These are phyloP conservation scores for Vanacampus margaritifer DNA, from an alignment of 2,113 vertebrate genomes.

Conservation along the genomic window DNA sequence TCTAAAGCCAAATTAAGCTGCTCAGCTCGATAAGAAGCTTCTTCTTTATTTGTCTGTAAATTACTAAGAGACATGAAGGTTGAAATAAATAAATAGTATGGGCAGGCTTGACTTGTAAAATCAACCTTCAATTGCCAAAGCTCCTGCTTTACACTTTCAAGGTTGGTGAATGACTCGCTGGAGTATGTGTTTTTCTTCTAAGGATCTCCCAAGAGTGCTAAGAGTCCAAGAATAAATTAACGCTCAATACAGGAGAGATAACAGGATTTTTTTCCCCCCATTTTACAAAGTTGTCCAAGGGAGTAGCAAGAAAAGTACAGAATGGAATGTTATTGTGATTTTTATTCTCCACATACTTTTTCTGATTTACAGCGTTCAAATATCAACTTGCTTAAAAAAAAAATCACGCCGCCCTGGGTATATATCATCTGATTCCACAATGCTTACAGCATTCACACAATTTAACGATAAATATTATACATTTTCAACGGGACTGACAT, in stretches of 20 bases:
- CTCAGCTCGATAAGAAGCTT: slow-evolving; percentile 17
- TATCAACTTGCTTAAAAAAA: too few species aligned
- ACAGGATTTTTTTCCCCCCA: slow-evolving; percentile 10
- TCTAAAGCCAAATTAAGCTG: slow-evolving; percentile 6
- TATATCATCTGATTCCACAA: too few species aligned
- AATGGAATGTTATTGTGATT: slow-evolving; percentile 9
- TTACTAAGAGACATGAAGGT: slow-evolving; percentile 38
- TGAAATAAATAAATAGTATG: slow-evolving; percentile 39
- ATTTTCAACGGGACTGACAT: too few species aligned
- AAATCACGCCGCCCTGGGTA: too few species aligned
- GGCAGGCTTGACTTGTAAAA: slow-evolving; percentile 40
- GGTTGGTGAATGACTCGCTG: slow-evolving; percentile 25
- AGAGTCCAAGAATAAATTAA: slow-evolving; percentile 4
- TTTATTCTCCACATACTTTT: too few species aligned
- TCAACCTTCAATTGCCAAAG: slow-evolving; percentile 53
- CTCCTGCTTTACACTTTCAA: slow-evolving; percentile 26
- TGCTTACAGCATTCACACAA: too few species aligned
- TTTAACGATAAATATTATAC: too few species aligned
- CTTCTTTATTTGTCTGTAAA: slow-evolving; percentile 17
- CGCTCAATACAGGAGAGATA: slow-evolving; percentile 7
- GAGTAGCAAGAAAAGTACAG: slow-evolving; percentile 12
- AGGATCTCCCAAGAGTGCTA: slow-evolving; percentile 9
- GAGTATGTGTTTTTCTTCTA: slow-evolving; percentile 20
- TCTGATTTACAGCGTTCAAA: too few species aligned
- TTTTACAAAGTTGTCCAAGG: slow-evolving; percentile 8